Base-by-base conservation (phyloP, 2,888 invertebrate species). In the Auanema freiburgensis region DNA sequence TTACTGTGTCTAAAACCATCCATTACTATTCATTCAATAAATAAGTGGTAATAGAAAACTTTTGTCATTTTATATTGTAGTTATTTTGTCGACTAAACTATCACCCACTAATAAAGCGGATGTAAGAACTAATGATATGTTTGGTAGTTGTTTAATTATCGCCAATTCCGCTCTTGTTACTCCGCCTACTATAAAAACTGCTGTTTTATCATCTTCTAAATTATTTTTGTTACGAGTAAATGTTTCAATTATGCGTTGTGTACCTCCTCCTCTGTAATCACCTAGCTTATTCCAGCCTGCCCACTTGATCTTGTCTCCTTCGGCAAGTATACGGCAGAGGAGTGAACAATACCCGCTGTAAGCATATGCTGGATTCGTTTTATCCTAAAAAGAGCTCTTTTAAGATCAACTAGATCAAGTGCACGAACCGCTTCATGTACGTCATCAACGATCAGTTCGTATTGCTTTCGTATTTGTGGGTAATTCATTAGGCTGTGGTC, bases 261-360 rank as follows among this genome's bases (percentile, higher is more conserved):
- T 23, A 60, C 60, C 62, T n/a, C 33, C 21, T 18, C 56, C 56
- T 12, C 56, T 57, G 42, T 59, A 52, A n/a, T 54, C 67, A 46
- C 68, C 51, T 6, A 64, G 61, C 33, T 69, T 70, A 40, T 64
- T 54, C 76, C 76, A 76, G 55, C 67, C 76, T 2, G 56, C 64
- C 73, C 73, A 76, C 23, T 66, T 70, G 6, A 73, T 46, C 24
- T 60, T 57, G 51, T 70, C 72, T 44, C 85, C 84, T 74, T 88
- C 87, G 44, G 86, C 86, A 42, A 88, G 72, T 57, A 96, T 88
- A 40, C 96, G 88, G 2, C 93, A 90, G 57, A 92, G 92, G 44
- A 98, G 85, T 0, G 97, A 96, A 0, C 95, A 94, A 85, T 95
- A 97, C 42, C 87, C 92, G 81, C 91, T 92, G 83, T 92, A 92